Conservation (phyloP, 2,888 invertebrate genomes). For the Glyphotaelius pellucidus region DNA sequence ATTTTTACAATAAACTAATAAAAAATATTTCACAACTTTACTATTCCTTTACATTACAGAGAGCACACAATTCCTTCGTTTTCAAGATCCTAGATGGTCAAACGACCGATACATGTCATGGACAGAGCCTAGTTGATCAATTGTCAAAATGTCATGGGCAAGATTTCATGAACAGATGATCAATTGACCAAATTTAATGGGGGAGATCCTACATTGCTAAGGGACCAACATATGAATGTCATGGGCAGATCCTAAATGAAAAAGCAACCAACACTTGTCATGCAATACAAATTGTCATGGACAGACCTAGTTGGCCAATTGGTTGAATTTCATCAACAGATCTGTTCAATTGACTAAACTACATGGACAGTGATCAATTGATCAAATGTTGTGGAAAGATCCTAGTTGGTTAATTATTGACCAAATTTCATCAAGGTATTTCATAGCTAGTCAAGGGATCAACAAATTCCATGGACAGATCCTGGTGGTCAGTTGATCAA, state of each 20-base stretch:
- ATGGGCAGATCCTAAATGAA: no score
- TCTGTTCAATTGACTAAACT: no score
- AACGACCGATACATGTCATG: slow-evolving; percentile 17
- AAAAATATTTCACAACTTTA: slow-evolving; percentile 64
- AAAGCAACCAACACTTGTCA: no score
- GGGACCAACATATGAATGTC: no score
- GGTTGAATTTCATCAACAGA: no score
- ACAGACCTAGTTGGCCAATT: not conserved
- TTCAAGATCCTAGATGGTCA: slow-evolving; percentile 32
- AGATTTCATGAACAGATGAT: not conserved
- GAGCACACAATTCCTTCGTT: not conserved
- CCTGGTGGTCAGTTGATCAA: not conserved
- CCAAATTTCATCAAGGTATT: no score
- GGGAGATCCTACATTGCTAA: not conserved
- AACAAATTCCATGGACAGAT: not conserved
- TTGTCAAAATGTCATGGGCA: slow-evolving; percentile 30
- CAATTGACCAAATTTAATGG: no score
- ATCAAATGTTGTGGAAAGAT: no score
- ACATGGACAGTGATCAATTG: no score
- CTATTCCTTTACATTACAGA: slow-evolving; percentile 56
- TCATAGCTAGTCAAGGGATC: no score
- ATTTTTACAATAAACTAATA: slow-evolving; percentile 51
- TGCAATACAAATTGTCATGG: no score
- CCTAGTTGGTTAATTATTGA: no score
- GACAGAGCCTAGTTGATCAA: slow-evolving; percentile 16